Conservation (phyloP, 2,113 vertebrate genomes). For the Australoheros scitulus region DNA sequence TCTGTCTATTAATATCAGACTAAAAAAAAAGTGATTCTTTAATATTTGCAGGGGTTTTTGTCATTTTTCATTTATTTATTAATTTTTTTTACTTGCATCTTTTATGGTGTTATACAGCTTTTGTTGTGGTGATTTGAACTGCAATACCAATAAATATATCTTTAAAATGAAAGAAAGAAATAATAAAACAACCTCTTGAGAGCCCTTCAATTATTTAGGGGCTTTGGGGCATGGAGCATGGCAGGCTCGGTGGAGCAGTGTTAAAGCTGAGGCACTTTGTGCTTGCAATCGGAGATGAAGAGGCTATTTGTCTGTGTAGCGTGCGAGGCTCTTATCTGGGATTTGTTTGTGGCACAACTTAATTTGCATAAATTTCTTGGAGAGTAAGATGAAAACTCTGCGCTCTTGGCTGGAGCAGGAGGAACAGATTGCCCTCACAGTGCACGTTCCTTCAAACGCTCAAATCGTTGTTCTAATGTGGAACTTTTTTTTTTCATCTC, state of each 20-base stretch:
- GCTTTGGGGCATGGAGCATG: constrained; percentile 48
- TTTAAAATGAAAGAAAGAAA: constrained; percentile 14
- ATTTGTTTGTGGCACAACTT: constrained; percentile 68
- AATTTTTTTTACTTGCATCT: neutral
- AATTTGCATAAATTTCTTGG: constrained; percentile 69
- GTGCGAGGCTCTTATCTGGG: constrained; percentile 58
- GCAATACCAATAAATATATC: constrained; percentile 34
- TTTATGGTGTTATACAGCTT: constrained; percentile 23
- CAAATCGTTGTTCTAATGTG: constrained; percentile 1
- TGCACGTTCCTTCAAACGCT: constrained; percentile 18
- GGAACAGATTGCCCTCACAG: constrained; percentile 43
- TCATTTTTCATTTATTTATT: neutral
- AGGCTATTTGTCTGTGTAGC: constrained; percentile 68
- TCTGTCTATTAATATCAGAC: neutral
- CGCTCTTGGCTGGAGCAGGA: constrained; percentile 46
- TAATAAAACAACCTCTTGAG: constrained; percentile 37
- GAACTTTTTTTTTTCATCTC: constrained; percentile 6
- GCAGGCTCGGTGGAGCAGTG: constrained; percentile 30
- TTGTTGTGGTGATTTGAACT: constrained; percentile 37
- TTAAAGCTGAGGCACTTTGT: constrained; percentile 54
- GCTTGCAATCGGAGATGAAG: constrained; percentile 63
- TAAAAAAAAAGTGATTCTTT: neutral
- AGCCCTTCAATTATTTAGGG: constrained; percentile 51
- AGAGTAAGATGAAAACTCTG: constrained; percentile 52
- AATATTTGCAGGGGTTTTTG: neutral